These are phyloP conservation scores for Temnothorax nylanderi DNA, from an alignment of 1,140 invertebrate genomes.

Conservation along the genomic window DNA sequence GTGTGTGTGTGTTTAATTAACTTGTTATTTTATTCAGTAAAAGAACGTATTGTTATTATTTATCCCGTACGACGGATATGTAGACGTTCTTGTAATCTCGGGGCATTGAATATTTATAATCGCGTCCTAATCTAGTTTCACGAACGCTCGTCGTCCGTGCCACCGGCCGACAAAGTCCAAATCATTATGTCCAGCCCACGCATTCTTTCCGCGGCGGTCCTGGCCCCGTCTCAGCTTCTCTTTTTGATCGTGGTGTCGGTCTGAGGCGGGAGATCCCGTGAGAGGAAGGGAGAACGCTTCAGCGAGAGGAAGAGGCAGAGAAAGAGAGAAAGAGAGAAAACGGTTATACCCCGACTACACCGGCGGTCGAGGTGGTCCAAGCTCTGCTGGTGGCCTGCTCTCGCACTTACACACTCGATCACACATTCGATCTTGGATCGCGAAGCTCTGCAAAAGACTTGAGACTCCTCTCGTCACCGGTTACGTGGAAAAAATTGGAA, in stretches of 20 bases:
- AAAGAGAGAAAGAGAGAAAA: conserved; percentile 35
- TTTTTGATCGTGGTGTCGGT: conserved; percentile 72
- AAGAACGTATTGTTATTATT: background rate
- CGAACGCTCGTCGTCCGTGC: conserved; percentile 56
- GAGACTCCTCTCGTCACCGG: conserved; percentile 71
- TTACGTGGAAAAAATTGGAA: conserved; percentile 67
- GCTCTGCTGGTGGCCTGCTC: conserved; percentile 85
- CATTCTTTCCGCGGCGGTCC: conserved; percentile 80
- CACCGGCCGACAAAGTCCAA: conserved; percentile 79
- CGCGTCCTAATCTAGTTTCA: conserved; percentile 68
- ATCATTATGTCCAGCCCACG: conserved; percentile 83
- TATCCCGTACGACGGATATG: background rate
- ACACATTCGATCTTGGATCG: conserved; percentile 84
- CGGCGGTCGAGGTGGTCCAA: conserved; percentile 83
- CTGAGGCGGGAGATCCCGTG: conserved; percentile 55
- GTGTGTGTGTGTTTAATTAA: too few relatives aligned
- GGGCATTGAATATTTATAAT: conserved; percentile 64
- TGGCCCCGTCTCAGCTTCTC: conserved; percentile 69
- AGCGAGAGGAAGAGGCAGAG: background rate
- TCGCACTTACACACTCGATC: conserved; percentile 86
- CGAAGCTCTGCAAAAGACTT: conserved; percentile 75
- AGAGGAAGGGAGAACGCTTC: conserved; percentile 42
- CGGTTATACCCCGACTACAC: conserved; percentile 62
- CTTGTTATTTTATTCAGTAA: background rate
- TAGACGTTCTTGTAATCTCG: background rate